These are phyloP conservation scores for Chaetorhynchus papuensis DNA, from an alignment of 2,113 vertebrate species.

Conservation along the genomic window DNA sequence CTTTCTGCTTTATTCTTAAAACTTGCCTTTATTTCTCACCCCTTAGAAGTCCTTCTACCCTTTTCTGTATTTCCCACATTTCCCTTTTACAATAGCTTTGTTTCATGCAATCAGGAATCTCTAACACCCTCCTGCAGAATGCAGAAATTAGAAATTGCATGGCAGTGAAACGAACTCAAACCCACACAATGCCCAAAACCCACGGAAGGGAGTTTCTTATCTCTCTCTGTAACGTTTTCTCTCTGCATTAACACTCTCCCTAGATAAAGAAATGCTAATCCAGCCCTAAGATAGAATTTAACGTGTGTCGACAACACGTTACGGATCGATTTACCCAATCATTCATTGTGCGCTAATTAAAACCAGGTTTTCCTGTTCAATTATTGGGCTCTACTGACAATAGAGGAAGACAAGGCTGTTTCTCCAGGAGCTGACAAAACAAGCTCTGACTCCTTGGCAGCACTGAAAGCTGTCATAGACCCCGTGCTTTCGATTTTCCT, in stretches of 20 bases:
- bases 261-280: neutral
- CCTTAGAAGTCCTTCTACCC: no score
- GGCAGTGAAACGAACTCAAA: neutral
- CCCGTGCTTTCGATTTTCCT: slow-evolving; percentile 12
- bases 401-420: slow-evolving; percentile 65
- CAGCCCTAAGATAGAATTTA: slow-evolving; percentile 41
- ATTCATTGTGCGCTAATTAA: slow-evolving; percentile 76
- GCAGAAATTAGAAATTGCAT: neutral
- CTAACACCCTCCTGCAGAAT: neutral
- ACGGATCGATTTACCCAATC: slow-evolving; percentile 72
- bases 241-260: neutral
- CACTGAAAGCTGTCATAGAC: slow-evolving; percentile 22
- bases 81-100: neutral
- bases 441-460: neutral
- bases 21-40: no score
- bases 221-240: neutral
- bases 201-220: accelerated
- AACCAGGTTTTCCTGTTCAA: slow-evolving; percentile 72
- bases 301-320: slow-evolving; percentile 38
- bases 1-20: no score
- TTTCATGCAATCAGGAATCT: neutral
- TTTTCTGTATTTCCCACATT: no score
- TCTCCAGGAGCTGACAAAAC: slow-evolving; percentile 56
- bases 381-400: slow-evolving; percentile 72
- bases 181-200: neutral